A percentile compares a stretch with the other conserved stretches of the same genome.
Conservation (phyloP, 2,888 invertebrate genomes). For the Parnassius orleans region DNA sequence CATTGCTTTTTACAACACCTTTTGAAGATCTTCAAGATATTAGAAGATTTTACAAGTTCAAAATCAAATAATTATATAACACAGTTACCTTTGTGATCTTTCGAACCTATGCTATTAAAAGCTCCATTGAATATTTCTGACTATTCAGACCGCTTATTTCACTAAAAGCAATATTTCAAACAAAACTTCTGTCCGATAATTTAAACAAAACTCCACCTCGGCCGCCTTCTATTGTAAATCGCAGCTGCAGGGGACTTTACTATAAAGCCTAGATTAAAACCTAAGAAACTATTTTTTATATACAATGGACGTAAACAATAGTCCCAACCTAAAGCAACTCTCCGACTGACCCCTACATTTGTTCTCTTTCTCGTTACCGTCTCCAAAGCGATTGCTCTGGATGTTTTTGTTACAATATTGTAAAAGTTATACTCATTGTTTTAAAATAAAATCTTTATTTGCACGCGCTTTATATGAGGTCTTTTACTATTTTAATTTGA, state of each 20-base stretch:
- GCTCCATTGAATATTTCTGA: slow-evolving; percentile 19
- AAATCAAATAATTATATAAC: too few species aligned
- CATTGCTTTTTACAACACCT: too few species aligned
- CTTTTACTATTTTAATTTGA: too few species aligned
- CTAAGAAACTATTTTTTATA: slow-evolving; percentile 32
- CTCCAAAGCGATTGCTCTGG: slow-evolving; percentile 27
- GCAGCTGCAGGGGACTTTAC: slow-evolving; percentile 29
- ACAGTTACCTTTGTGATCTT: background rate
- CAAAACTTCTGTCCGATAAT: slow-evolving; percentile 28
- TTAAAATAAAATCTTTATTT: slow-evolving; percentile 12
- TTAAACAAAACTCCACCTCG: slow-evolving; percentile 27
- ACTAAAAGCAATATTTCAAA: slow-evolving; percentile 28
- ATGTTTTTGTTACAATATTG: slow-evolving; percentile 24
- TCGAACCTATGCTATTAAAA: slow-evolving; percentile 11
- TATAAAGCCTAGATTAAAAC: slow-evolving; percentile 35
- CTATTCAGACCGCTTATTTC: slow-evolving; percentile 22
- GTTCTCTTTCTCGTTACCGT: slow-evolving; percentile 29
- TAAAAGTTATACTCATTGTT: slow-evolving; percentile 20
- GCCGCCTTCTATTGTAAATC: slow-evolving; percentile 25
- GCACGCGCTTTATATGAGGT: background rate
- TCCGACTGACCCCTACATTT: slow-evolving; percentile 35
- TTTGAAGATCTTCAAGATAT: too few species aligned
- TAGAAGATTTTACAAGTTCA: too few species aligned
- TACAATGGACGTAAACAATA: slow-evolving; percentile 37
- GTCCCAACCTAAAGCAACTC: slow-evolving; percentile 37